phyloP scores from a whole-genome alignment of 2,888 invertebrate genomes.

The Creontiades dilutus region DNA sequence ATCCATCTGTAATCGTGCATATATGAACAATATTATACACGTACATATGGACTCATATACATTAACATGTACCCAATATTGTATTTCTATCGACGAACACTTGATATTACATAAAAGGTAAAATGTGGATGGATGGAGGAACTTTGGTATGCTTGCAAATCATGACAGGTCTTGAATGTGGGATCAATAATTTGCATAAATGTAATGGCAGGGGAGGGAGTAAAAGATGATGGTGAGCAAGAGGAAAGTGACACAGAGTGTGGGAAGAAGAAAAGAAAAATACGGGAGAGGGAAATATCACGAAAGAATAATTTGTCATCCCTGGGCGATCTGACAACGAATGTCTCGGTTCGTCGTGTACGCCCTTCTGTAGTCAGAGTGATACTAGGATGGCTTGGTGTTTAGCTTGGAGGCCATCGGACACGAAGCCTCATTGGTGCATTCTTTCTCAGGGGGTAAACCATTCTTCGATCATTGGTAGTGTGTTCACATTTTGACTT shows the following conservation, averaged over 20 bases:
- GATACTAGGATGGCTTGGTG: not conserved
- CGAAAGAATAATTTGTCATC: conserved; percentile 23
- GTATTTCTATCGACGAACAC: too few relatives aligned
- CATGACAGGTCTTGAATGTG: not conserved
- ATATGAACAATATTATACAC: too few relatives aligned
- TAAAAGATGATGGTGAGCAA: not conserved
- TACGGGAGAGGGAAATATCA: not conserved
- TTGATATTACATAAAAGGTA: not conserved
- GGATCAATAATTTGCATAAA: not conserved
- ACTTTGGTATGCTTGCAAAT: not conserved
- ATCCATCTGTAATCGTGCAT: too few relatives aligned
- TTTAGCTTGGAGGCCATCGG: not conserved
- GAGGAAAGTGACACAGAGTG: not conserved
- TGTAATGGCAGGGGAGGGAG: not conserved
- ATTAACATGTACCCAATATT: too few relatives aligned
- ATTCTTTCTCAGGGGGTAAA: not conserved
- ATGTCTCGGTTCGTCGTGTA: not conserved
- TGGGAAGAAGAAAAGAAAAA: not conserved
- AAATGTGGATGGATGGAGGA: not conserved
- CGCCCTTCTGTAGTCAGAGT: not conserved
- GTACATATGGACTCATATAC: too few relatives aligned
- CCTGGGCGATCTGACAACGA: not conserved
- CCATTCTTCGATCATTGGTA: not conserved
- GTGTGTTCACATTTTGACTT: not conserved
- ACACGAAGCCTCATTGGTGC: not conserved